phyloP scores from a whole-genome alignment of 2,113 vertebrate genomes.

The Spilogale gracilis region DNA sequence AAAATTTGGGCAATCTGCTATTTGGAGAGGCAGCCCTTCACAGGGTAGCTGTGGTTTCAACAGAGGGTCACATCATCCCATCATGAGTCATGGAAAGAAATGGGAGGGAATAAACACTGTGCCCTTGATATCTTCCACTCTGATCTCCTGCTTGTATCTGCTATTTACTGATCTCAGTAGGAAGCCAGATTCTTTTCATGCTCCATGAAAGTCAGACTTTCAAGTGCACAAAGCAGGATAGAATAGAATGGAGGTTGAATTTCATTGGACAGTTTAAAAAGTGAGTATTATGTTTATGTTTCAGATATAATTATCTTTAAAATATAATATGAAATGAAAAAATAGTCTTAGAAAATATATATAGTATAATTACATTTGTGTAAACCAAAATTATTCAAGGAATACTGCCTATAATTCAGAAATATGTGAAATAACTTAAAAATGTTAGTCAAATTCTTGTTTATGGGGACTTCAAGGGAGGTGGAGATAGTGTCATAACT shows the following conservation, averaged over 20 bases:
- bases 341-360: neutral
- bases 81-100: neutral
- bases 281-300: neutral
- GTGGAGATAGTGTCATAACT: neutral
- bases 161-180: neutral
- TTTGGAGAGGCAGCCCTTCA: neutral
- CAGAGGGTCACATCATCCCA: neutral
- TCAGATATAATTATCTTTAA: neutral
- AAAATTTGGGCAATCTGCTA: neutral
- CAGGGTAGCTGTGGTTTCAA: neutral
- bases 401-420: neutral
- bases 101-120: neutral
- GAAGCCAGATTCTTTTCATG: neutral
- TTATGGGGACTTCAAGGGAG: neutral
- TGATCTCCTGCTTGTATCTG: neutral
- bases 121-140: neutral
- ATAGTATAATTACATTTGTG: neutral
- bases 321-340: neutral
- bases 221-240: neutral
- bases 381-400: neutral
- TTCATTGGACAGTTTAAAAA: neutral
- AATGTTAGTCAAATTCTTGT: neutral
- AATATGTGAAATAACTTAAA: neutral
- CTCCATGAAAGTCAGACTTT: neutral
- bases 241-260: neutral